A percentile compares a stretch with the other conserved stretches of the same genome.
These are phyloP conservation scores for Lamprologus speciosus DNA, from an alignment of 2,113 vertebrate species.

Conservation along the genomic window DNA sequence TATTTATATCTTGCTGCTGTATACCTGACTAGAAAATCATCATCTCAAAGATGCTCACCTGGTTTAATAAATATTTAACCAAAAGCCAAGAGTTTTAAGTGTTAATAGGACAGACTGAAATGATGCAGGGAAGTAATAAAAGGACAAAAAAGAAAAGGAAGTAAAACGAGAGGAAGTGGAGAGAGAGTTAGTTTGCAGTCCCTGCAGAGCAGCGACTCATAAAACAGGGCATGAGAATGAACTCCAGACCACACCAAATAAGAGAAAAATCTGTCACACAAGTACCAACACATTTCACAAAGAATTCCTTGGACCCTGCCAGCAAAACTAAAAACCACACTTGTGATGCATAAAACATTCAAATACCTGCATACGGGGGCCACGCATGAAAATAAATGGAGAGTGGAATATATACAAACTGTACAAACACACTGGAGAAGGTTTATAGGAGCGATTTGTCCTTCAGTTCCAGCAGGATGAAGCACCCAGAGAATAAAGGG, in stretches of 20 bases:
- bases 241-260: neutral
- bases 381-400: neutral
- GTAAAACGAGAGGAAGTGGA: neutral
- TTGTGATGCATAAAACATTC: neutral
- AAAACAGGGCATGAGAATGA: slow-evolving; percentile 1
- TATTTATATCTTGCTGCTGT: neutral
- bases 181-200: neutral
- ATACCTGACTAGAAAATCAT: neutral
- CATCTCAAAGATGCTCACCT: neutral
- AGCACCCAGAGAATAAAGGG: neutral
- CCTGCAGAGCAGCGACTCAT: neutral
- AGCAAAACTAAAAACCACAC: neutral
- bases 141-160: neutral
- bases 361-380: neutral
- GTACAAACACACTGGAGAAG: neutral
- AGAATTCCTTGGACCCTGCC: neutral
- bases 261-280: neutral
- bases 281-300: neutral
- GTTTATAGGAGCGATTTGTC: neutral
- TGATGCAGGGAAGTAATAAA: neutral
- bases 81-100: neutral
- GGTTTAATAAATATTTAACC: neutral
- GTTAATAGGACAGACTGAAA: neutral
- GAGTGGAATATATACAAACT: neutral
- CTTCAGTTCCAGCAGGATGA: neutral